Conservation (phyloP, 2,797 vertebrate species). For the Anguilla pacifica region DNA sequence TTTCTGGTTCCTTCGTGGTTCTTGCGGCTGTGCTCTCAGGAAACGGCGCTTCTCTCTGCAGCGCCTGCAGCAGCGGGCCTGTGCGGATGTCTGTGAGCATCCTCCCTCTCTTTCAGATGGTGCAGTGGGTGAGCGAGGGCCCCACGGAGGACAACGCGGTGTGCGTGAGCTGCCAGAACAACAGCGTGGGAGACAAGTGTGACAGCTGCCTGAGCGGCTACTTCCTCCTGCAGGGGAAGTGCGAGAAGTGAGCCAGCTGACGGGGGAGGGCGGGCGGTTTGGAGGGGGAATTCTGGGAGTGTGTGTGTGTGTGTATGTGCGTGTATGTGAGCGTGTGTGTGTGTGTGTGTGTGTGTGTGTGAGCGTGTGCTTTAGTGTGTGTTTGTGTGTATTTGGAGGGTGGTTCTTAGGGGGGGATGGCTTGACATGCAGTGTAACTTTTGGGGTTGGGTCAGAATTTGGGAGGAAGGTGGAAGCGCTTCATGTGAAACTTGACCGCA, state of each 20-base stretch:
- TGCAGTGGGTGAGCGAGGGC: slow-evolving; percentile 82
- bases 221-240: slow-evolving; percentile 87
- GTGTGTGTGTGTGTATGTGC: background rate
- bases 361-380: no score
- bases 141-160: slow-evolving; percentile 83
- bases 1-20: background rate
- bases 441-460: background rate
- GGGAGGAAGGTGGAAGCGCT: background rate
- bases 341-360: no score
- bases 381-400: background rate
- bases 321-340: background rate
- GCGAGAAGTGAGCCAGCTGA: slow-evolving; percentile 81
- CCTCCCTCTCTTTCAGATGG: slow-evolving; percentile 66
- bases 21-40: background rate
- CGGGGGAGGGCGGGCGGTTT: background rate
- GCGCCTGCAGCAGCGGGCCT: background rate
- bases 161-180: slow-evolving; percentile 90
- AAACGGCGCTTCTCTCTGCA: background rate
- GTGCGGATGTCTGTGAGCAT: background rate
- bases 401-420: background rate
- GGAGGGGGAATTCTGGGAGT: background rate
- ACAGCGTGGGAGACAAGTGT: slow-evolving; percentile 88
- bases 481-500: background rate
- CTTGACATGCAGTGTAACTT: no score
- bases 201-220: slow-evolving; percentile 87